A percentile compares a stretch with the other conserved stretches of the same genome.
Conservation (phyloP, 2,888 invertebrate genomes). For the Pteria penguin region DNA sequence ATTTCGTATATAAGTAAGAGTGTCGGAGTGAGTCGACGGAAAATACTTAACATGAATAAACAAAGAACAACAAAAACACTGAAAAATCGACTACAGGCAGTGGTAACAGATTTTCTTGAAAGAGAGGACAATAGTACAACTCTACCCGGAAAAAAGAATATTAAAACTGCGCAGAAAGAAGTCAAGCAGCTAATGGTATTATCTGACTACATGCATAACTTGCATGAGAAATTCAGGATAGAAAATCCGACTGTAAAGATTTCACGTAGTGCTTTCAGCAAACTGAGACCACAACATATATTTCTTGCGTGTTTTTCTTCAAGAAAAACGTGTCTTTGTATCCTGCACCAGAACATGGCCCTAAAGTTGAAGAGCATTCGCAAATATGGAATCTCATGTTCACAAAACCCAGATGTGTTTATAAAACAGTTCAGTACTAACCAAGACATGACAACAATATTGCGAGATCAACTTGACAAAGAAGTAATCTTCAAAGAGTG, state of each 20-base stretch:
- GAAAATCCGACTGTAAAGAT: slow-evolving; percentile 30
- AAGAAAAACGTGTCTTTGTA: slow-evolving; percentile 44
- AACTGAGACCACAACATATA: slow-evolving; percentile 35
- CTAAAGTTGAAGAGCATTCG: slow-evolving; percentile 40
- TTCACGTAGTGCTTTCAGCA: slow-evolving; percentile 30
- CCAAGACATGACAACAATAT: too few relatives aligned
- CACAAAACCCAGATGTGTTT: slow-evolving; percentile 21
- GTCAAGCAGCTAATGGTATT: neutral
- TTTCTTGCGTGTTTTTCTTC: slow-evolving; percentile 27
- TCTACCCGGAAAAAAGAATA: neutral
- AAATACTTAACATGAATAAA: neutral
- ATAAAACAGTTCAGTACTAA: slow-evolving; percentile 18
- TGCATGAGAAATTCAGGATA: slow-evolving; percentile 22
- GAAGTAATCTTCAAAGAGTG: slow-evolving; percentile 2
- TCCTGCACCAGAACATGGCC: slow-evolving; percentile 47
- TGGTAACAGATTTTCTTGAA: neutral
- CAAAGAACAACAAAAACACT: neutral
- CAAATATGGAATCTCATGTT: neutral
- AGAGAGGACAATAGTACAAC: neutral
- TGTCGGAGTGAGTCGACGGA: neutral
- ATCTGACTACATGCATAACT: slow-evolving; percentile 14
- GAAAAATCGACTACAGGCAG: neutral
- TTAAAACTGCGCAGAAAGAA: neutral
- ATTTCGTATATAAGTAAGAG: neutral
- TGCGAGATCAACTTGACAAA: too few relatives aligned